phyloP scores from a whole-genome alignment of 2,113 vertebrate genomes.

The Erythrocebus patas region DNA sequence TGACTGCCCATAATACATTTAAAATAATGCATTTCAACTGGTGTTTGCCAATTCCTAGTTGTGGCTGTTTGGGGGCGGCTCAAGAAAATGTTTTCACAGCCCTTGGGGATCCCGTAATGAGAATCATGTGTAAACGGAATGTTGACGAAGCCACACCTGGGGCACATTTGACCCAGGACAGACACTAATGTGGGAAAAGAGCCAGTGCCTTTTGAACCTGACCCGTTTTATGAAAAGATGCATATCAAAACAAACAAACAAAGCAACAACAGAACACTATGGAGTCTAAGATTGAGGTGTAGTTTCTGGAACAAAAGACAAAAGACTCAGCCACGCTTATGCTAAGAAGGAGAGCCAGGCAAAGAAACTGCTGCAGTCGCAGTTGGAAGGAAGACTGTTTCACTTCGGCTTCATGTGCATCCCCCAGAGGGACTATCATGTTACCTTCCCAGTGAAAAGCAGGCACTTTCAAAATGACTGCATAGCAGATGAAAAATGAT shows the following conservation, averaged over 20 bases:
- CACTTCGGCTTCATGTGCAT: background rate
- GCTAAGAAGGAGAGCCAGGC: background rate
- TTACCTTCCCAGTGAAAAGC: constrained; percentile 68
- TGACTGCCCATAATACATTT: background rate
- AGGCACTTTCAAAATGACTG: constrained; percentile 62
- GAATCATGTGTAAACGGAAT: constrained; percentile 36
- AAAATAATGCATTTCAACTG: background rate
- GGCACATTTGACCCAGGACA: background rate
- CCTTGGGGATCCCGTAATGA: constrained; percentile 58
- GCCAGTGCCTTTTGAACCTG: background rate
- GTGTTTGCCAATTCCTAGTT: background rate
- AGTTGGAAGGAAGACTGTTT: background rate
- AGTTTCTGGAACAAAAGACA: background rate
- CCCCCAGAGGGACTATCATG: background rate
- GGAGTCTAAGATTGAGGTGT: background rate
- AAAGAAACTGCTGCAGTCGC: background rate
- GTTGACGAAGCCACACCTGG: constrained; percentile 7
- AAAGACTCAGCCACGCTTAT: background rate
- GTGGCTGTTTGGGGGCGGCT: constrained; percentile 38
- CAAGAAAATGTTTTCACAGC: constrained; percentile 55
- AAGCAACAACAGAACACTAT: background rate
- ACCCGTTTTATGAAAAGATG: background rate
- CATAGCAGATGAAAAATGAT: constrained; percentile 59
- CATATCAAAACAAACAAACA: background rate
- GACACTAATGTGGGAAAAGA: background rate